A percentile compares a stretch with the other conserved stretches of the same genome.
phyloP scores from a whole-genome alignment of 2,797 vertebrate species.

The Pteropus rufus region DNA sequence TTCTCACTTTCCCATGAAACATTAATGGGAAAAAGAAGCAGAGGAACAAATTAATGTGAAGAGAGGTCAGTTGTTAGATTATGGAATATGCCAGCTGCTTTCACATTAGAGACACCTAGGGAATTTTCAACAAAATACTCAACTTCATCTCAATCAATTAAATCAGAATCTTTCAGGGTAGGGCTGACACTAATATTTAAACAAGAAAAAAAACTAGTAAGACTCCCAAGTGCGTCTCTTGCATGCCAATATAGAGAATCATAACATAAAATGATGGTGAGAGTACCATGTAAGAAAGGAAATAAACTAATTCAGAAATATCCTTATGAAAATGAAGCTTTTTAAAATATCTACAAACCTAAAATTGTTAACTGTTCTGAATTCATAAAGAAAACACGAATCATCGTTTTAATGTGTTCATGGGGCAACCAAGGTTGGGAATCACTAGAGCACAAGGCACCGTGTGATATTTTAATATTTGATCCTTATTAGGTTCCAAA shows the following conservation, averaged over 20 bases:
- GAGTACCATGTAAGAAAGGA: not conserved
- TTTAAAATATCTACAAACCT: not conserved
- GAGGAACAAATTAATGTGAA: not conserved
- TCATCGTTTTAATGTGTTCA: not conserved
- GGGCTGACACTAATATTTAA: not conserved
- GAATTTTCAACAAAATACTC: not conserved
- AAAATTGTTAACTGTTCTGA: not conserved
- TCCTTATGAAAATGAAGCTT: not conserved
- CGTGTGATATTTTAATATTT: not conserved
- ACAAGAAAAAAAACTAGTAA: not conserved
- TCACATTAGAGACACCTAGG: not conserved
- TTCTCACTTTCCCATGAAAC: not conserved
- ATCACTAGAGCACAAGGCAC: not conserved
- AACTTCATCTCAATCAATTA: not conserved
- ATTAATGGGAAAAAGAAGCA: constrained; percentile 1
- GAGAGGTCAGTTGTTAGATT: not conserved
- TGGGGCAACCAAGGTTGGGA: not conserved
- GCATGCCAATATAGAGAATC: not conserved
- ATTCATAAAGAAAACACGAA: not conserved
- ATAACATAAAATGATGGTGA: not conserved
- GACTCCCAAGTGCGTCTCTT: not conserved
- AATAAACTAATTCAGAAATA: not conserved
- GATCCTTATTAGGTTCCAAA: constrained; percentile 32
- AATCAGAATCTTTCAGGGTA: not conserved
- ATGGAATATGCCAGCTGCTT: not conserved